Conservation (phyloP, 53 echinoderm and acorn worm species). For the Apostichopus leukothele region DNA sequence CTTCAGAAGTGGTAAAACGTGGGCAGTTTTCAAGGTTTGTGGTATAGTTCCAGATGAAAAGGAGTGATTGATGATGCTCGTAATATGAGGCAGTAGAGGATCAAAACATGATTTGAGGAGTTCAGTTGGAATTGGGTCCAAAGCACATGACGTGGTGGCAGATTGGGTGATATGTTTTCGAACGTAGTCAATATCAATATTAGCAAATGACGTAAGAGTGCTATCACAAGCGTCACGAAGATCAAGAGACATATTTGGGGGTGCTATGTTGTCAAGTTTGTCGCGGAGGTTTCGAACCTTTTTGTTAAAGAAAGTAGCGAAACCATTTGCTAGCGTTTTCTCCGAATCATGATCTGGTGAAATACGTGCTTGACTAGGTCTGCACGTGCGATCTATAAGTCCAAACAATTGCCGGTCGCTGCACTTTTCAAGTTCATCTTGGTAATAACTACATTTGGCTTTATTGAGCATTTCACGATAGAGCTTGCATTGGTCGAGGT, state of each 20-base stretch:
- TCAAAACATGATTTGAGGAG: slow-evolving; percentile 13
- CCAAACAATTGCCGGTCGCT: slow-evolving; percentile 13
- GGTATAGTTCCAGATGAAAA: neutral
- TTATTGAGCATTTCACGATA: neutral
- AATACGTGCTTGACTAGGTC: neutral
- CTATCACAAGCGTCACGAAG: neutral
- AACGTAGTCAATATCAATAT: neutral
- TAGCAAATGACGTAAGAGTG: neutral
- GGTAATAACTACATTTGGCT: slow-evolving; percentile 2
- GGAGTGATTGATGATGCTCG: neutral
- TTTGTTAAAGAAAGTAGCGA: slow-evolving; percentile 14
- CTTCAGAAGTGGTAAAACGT: neutral
- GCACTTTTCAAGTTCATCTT: neutral
- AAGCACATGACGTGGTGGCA: neutral
- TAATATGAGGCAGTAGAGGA: neutral
- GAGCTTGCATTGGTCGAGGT: neutral
- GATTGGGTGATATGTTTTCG: neutral
- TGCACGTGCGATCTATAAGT: neutral
- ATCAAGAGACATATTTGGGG: neutral
- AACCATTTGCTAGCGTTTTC: slow-evolving; percentile 10
- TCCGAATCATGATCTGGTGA: neutral
- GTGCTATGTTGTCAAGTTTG: slow-evolving; percentile 2
- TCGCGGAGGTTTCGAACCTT: slow-evolving; percentile 4
- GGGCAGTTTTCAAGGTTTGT: neutral
- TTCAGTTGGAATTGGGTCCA: slow-evolving; percentile 26